Conservation (phyloP, 2,888 invertebrate species). For the Ophion ventricosus region DNA sequence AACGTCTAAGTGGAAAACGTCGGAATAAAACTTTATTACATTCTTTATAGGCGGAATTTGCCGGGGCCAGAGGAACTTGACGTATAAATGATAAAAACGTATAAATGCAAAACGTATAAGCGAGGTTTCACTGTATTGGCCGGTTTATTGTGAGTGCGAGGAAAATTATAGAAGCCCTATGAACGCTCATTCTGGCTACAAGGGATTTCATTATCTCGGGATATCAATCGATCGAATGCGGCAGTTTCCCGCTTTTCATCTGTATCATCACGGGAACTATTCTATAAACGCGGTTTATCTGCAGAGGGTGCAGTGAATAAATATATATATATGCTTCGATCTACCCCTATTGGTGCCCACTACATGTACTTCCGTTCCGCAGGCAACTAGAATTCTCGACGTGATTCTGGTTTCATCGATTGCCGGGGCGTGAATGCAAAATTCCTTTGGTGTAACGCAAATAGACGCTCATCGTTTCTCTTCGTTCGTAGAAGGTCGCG, state of each 20-base stretch:
- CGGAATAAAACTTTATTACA: too few species aligned
- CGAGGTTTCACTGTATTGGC: too few species aligned
- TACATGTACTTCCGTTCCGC: slow-evolving; percentile 49
- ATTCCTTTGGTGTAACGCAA: slow-evolving; percentile 65
- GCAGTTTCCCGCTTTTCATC: slow-evolving; percentile 37
- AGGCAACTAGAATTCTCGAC: slow-evolving; percentile 51
- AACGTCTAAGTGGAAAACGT: too few species aligned
- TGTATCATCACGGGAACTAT: not conserved
- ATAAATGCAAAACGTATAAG: too few species aligned
- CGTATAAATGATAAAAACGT: too few species aligned
- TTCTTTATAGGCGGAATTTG: too few species aligned
- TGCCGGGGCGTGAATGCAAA: slow-evolving; percentile 45
- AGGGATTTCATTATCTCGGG: slow-evolving; percentile 39
- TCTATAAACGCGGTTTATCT: slow-evolving; percentile 22
- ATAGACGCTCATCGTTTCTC: slow-evolving; percentile 48
- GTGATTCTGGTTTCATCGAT: slow-evolving; percentile 43
- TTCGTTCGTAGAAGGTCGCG: not conserved
- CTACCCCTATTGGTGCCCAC: slow-evolving; percentile 28
- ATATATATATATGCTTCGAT: slow-evolving; percentile 11
- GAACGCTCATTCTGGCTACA: slow-evolving; percentile 3
- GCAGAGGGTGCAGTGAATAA: not conserved
- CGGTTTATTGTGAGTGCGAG: slow-evolving; percentile 9
- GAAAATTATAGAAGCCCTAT: not conserved
- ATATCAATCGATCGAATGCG: slow-evolving; percentile 33
- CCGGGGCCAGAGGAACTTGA: too few species aligned